These are phyloP conservation scores for Lycorma delicatula DNA, from an alignment of 1,140 invertebrate species.

Conservation along the genomic window DNA sequence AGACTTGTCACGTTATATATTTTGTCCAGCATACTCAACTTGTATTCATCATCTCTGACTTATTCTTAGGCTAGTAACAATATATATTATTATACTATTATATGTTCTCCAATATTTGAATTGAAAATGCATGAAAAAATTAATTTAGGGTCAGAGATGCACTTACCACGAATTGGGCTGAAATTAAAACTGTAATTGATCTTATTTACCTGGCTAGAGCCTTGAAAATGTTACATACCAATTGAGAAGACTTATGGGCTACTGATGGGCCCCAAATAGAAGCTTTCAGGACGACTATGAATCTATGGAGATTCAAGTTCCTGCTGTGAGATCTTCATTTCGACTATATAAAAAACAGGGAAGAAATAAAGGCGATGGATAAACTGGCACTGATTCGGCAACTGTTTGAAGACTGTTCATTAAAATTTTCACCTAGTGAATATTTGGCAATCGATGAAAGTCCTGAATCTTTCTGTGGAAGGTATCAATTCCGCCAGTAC, in stretches of 20 bases:
- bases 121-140: no score
- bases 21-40: no score
- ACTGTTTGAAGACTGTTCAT: slow-evolving; percentile 31
- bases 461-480: slow-evolving; percentile 32
- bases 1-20: no score
- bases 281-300: slow-evolving; percentile 24
- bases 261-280: slow-evolving; percentile 24
- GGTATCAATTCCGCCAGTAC: slow-evolving; percentile 35
- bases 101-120: no score
- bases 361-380: slow-evolving; percentile 26
- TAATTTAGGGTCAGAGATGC: no score
- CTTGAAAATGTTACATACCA: no score
- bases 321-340: slow-evolving; percentile 31
- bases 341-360: slow-evolving; percentile 28
- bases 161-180: no score
- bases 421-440: slow-evolving; percentile 23
- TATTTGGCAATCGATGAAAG: slow-evolving; percentile 30
- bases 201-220: no score
- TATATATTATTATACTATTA: no score
- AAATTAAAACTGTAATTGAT: no score
- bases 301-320: slow-evolving; percentile 27
- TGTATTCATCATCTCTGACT: no score
- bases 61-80: no score
- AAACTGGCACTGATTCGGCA: slow-evolving; percentile 33
- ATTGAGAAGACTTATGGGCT: slow-evolving; percentile 31